Evolutionary conservation across 2,888 invertebrate species (phyloP), one percentile per base, ranked within the genome.

Genomic region (Micoletzkya japonica): DNA sequence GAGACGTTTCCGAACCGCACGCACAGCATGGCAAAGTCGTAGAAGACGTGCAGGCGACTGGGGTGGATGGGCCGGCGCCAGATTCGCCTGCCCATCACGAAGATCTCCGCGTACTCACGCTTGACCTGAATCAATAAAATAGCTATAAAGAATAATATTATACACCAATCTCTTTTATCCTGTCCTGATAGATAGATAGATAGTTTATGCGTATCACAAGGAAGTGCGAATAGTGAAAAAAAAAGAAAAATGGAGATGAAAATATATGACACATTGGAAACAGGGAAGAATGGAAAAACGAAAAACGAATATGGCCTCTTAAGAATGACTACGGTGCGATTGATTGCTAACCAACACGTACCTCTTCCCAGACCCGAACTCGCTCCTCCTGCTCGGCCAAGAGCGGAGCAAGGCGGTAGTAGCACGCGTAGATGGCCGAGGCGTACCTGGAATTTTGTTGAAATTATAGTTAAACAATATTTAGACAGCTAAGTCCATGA

Each of bases 11-110:
- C 59, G 56, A 79, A 79, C 67, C 79, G 54, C 1, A 74, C 73
- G 56, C 79, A 79, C 7, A 79, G 70, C 78, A 78, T 78, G 30
- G 79, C 78, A 2, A 79, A 61, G 61, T 79, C 79, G 44, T 79
- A 79, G 72, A 79, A 79, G 32, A 79, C 79, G 10, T 77, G 72
- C 14, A 79, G 74, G 30, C 79, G 36, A 30, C 73, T 73, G 37
- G 77, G 79, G 69, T 79, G 79, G 37, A 76, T 79, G 7, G 79
- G 77, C 17, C 79, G 49, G 24, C 79, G 37, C 79, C 79, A 79
- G 30, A 79, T 79, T 20, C 79, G 70, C 4, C 79, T 60, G 4
- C 78, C 79, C 79, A 79, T 79, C 71, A 78, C 70, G 72, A 79
- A 79, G 44, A 79, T 77, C 69, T 79, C 79, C 6, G 78, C 78